Conservation (phyloP, 2,797 vertebrate genomes). For the Echiichthys vipera region DNA sequence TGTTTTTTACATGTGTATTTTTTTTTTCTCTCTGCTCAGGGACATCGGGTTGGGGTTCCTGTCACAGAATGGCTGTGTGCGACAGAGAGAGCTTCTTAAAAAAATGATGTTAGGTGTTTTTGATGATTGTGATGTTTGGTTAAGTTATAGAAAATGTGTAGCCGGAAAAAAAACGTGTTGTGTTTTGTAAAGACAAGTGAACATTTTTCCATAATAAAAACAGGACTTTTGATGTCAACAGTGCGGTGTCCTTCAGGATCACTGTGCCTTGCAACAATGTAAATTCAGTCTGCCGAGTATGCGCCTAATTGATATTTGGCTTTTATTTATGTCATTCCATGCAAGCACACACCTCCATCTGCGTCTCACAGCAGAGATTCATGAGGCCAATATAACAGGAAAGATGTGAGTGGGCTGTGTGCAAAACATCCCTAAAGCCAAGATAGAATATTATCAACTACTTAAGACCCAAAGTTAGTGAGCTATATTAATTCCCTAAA, state of each 20-base stretch:
- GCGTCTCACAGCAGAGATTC: neutral
- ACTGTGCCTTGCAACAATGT: neutral
- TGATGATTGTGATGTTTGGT: conserved; percentile 89
- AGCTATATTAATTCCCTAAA: neutral
- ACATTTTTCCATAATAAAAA: conserved; percentile 71
- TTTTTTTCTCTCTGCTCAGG: conserved; percentile 91
- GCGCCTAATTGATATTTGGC: neutral
- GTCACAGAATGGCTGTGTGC: conserved; percentile 88
- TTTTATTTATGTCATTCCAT: neutral
- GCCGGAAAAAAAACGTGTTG: conserved; percentile 87
- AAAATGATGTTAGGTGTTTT: conserved; percentile 85
- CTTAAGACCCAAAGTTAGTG: neutral
- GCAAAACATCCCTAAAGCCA: neutral
- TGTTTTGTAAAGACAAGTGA: conserved; percentile 87
- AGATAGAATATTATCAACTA: neutral
- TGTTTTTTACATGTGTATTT: conserved; percentile 14
- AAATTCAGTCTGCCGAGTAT: neutral
- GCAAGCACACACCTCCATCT: neutral
- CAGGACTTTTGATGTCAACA: conserved; percentile 38
- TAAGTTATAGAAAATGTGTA: conserved; percentile 93
- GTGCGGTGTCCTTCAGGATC: neutral
- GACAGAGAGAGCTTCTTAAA: conserved; percentile 91
- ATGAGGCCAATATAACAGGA: neutral
- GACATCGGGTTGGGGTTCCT: conserved; percentile 88
- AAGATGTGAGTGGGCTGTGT: neutral